Conservation (phyloP, 2,797 vertebrate species). For the Harpagifer antarcticus region DNA sequence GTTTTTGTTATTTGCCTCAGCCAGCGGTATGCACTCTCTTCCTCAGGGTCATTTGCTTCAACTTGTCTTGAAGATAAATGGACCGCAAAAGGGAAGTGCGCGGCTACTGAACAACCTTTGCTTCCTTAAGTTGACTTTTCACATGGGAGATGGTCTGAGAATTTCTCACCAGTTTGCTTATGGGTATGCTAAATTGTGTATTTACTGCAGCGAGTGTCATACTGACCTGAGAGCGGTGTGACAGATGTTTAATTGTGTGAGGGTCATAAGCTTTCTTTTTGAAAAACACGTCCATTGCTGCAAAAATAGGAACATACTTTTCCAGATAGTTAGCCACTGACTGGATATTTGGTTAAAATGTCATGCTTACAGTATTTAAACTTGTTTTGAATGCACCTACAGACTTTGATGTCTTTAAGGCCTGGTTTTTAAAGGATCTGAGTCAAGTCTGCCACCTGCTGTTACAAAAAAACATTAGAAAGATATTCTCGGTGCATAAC, state of each 20-base stretch:
- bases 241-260: conserved; percentile 12
- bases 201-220: conserved; percentile 9
- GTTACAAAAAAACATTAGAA: neutral
- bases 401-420: neutral
- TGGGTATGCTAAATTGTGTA: conserved; percentile 15
- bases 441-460: conserved; percentile 52
- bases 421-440: neutral
- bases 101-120: conserved; percentile 41
- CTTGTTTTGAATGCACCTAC: neutral
- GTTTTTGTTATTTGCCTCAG: conserved; percentile 45
- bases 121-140: conserved; percentile 51
- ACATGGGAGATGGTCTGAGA: conserved; percentile 38
- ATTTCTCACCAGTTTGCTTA: conserved; percentile 52
- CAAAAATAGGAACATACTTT: neutral
- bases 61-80: conserved; percentile 57
- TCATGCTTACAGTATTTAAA: neutral
- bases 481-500: neutral
- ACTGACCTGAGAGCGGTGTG: neutral
- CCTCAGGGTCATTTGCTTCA: conserved; percentile 36
- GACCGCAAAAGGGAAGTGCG: conserved; percentile 44
- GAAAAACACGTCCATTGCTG: neutral
- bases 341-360: neutral
- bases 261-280: neutral
- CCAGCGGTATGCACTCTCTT: conserved; percentile 12
- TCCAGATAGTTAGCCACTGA: neutral